Evolutionary conservation across 2,888 invertebrate genomes (phyloP).

Genomic region (Thalpophila matura): DNA sequence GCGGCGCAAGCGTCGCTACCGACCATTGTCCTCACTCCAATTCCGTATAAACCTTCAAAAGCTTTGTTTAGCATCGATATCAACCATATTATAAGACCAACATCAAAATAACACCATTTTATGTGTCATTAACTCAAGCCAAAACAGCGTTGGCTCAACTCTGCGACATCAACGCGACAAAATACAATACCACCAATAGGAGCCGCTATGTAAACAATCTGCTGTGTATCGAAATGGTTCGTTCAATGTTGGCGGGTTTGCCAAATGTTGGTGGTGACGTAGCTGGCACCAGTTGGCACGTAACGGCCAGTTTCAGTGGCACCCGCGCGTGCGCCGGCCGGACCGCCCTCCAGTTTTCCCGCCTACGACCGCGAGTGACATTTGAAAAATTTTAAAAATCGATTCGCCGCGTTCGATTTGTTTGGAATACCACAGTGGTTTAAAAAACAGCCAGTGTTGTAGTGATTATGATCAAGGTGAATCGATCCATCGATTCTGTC

Average conservation of each 20-base stretch:
- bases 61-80: conserved; percentile 69
- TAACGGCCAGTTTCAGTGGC: conserved; percentile 80
- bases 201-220: conserved; percentile 70
- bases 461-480: conserved; percentile 58
- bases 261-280: conserved; percentile 73
- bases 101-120: conserved; percentile 77
- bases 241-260: conserved; percentile 70
- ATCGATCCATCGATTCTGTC: conserved; percentile 63
- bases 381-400: conserved; percentile 71
- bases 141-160: conserved; percentile 62
- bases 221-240: conserved; percentile 68
- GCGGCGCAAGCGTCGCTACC: conserved; percentile 19
- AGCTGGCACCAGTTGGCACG: conserved; percentile 67
- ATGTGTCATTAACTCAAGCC: conserved; percentile 71
- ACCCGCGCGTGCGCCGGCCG: conserved; percentile 83
- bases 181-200: conserved; percentile 67
- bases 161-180: conserved; percentile 66
- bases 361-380: conserved; percentile 82
- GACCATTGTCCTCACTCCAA: conserved; percentile 62
- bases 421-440: conserved; percentile 64
- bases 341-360: conserved; percentile 79
- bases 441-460: conserved; percentile 64
- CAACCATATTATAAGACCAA: conserved; percentile 69
- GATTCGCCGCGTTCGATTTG: conserved; percentile 60
- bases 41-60: conserved; percentile 61